Evolutionary conservation across 1,140 invertebrate species (phyloP), one percentile per base, ranked within the genome.

Genomic region (Scaptomyza pallida): DNA sequence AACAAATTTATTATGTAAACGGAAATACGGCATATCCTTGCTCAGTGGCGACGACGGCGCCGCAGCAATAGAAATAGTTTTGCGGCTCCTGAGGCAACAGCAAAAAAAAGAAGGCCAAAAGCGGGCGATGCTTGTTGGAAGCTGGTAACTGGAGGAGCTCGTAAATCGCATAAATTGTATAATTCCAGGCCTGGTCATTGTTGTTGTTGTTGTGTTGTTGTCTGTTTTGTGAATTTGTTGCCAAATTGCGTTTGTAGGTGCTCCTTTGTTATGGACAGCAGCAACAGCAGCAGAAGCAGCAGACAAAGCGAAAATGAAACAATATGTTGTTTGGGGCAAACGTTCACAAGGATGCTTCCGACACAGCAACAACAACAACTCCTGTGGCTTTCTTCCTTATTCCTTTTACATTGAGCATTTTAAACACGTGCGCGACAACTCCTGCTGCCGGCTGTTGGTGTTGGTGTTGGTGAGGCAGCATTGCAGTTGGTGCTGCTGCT

Each of bases 1-100:
- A 90, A 83, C 89, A 90, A 90, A 90, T 90, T 90, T 90, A 90
- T 90, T 90, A 90, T 90, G 89, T 90, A 90, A 90, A 90, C 89
- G 88, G 89, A 90, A 90, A 90, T 89, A 89, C 85, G 79, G 85
- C 83, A 89, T 88, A 89, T 89, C 83, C 83, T 89, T 83, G 78
- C 83, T 69, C 83, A 77, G 67, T 59, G 72, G 67, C 50, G 45
- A 59, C 77, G 57, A 69, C 50, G 64, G 78, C 80, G 81, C 82
- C 81, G 82, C 81, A 85, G 82, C 82, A 82, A 88, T 88, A 88
- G 82, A 88, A 88, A 88, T 88, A 88, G 78, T 88, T 88, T 86
- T 75, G 70, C 69, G 71, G 82, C 77, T 47, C 21, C 33, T 40
- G 41, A 68, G 67, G 43, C 65, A 78, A 59, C 26, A 30, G 9